These are phyloP conservation scores for Sander lucioperca DNA, from an alignment of 2,113 vertebrate species.

Conservation along the genomic window DNA sequence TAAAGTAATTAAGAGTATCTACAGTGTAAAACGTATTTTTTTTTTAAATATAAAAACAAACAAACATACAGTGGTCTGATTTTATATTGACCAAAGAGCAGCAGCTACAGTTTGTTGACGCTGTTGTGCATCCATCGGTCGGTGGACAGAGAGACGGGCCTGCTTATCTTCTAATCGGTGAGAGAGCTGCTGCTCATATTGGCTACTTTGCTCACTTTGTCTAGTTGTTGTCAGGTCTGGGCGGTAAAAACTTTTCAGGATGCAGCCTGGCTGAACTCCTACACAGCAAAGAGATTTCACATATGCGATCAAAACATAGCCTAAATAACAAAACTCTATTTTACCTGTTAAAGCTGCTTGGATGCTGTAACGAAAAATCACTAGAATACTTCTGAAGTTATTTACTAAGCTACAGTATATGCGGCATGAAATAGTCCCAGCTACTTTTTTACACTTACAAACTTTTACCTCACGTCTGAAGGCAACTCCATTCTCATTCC, in stretches of 20 bases:
- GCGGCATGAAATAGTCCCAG: no score
- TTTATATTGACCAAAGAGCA: neutral
- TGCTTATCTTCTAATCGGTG: conserved; percentile 46
- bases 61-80: neutral
- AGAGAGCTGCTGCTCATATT: conserved; percentile 24
- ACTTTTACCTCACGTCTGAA: no score
- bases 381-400: neutral
- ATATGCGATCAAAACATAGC: neutral
- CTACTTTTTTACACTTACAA: no score
- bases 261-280: neutral
- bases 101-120: neutral
- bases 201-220: conserved; percentile 51
- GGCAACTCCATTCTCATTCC: no score
- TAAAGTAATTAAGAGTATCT: neutral
- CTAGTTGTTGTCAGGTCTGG: conserved; percentile 28
- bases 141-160: neutral
- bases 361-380: neutral
- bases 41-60: neutral
- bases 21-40: neutral
- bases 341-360: neutral
- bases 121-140: conserved; percentile 31
- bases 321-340: neutral
- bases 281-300: neutral
- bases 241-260: neutral
- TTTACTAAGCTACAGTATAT: neutral